Percentiles rank a stretch among this genome's conserved stretches.
phyloP scores from a whole-genome alignment of 2,113 vertebrate genomes.

The Mormyrus lacerda region DNA sequence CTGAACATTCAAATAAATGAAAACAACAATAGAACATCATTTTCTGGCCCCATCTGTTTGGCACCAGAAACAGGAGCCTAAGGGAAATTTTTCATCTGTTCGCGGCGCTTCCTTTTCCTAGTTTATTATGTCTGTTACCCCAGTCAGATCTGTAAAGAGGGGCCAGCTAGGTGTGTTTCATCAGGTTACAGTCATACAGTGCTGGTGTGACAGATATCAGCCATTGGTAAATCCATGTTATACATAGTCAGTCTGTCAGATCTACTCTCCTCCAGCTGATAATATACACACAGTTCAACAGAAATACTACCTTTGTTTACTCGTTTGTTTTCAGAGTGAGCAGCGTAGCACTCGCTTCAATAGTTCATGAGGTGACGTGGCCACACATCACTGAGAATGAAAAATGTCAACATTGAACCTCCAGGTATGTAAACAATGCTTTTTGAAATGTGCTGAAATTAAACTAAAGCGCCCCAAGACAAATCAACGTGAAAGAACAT shows the following conservation, averaged over 20 bases:
- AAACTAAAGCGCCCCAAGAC: not conserved
- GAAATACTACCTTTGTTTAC: conserved; percentile 49
- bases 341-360: conserved; percentile 48
- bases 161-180: not conserved
- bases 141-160: not conserved
- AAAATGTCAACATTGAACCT: not conserved
- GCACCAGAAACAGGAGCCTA: not conserved
- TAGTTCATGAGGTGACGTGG: not conserved
- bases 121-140: not conserved
- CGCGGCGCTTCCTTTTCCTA: not conserved
- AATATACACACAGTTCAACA: not conserved
- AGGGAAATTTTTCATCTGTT: not conserved
- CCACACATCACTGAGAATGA: not conserved
- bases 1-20: not conserved
- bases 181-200: not conserved
- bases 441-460: not conserved
- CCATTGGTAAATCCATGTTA: not conserved
- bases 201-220: not conserved
- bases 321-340: conserved; percentile 47
- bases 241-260: not conserved
- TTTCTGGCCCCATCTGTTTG: not conserved
- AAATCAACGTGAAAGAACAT: not conserved
- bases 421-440: not conserved
- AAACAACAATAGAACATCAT: not conserved
- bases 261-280: not conserved